Percentiles rank a stretch among this genome's conserved stretches.
phyloP scores from a whole-genome alignment of 2,797 vertebrate species.

The Pteropus rufus region DNA sequence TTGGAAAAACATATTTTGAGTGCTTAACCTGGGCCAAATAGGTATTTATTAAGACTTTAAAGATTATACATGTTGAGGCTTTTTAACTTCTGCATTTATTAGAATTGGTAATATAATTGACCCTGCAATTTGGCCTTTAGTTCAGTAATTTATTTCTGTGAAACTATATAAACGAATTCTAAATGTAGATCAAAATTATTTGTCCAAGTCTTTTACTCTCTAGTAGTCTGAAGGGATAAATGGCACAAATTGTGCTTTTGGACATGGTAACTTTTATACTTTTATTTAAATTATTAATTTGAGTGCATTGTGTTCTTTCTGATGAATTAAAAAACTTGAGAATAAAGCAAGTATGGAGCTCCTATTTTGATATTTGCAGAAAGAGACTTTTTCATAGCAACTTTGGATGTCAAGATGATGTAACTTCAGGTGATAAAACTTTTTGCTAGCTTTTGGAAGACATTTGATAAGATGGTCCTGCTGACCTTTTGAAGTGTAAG shows the following conservation, averaged over 20 bases:
- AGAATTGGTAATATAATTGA: neutral
- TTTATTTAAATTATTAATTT: neutral
- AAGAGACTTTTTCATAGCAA: neutral
- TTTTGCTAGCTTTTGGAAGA: neutral
- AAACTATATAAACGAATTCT: neutral
- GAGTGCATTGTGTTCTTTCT: neutral
- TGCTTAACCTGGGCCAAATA: neutral
- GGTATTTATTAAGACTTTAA: neutral
- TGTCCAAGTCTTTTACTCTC: neutral
- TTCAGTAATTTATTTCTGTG: constrained; percentile 1
- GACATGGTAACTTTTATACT: neutral
- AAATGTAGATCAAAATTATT: neutral
- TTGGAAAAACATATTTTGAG: neutral
- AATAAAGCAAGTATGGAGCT: neutral
- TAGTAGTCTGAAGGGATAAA: neutral
- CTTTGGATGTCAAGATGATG: neutral
- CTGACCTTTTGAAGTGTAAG: neutral
- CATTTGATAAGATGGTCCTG: neutral
- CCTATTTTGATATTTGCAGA: neutral
- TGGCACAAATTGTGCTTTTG: neutral
- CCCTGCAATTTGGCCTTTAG: neutral
- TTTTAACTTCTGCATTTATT: neutral
- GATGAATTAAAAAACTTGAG: neutral
- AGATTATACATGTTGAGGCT: neutral
- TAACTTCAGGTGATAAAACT: neutral